Evolutionary conservation across 2,888 invertebrate species (phyloP), one percentile per base, ranked within the genome.

Genomic region (Mallateleia sp.): DNA sequence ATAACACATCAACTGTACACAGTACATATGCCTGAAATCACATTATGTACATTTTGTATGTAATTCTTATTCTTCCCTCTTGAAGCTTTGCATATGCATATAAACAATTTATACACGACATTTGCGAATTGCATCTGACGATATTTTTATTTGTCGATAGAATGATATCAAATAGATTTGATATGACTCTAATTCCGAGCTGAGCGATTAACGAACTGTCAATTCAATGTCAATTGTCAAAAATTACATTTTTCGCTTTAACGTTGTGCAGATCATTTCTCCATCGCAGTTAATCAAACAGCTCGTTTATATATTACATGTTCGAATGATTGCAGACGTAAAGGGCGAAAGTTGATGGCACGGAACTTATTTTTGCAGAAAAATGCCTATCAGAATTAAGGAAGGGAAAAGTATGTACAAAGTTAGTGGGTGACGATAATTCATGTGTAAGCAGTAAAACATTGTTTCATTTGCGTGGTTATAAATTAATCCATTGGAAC

Each of bases 51-150:
- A 81, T 34, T 77, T 83, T 56, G 24, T 69, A 69, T 77, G 56
- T 25, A 34, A 56, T 67, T 75, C 64, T n/a, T 38, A 38, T 71
- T 47, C 71, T 83, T 83, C 64, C 77, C 83, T 71, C 83, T 83
- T 77, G 50, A 45, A 47, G 24, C 24, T 42, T 32, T 81, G 45
- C 34, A 45, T 62, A 32, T 25, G 1, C 22, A 62, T 77, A 83
- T 83, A 69, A 81, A 81, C 81, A 81, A 67, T 83, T 83, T 83
- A 77, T 77, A 83, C 75, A 82, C 34, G 50, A 62, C 32, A 25
- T 56, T 22, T 28, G 67, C 42, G 58, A 60, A 52, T 82, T 74
- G 64, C 74, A 50, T 42, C 60, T 60, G 45, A 60, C 67, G 45
- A 52, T 54, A 77, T 42, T 82, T 20, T 52, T 22, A 67, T 28